Evolutionary conservation across 1,140 invertebrate species (phyloP).

Genomic region (Pectinophora gossypiella): DNA sequence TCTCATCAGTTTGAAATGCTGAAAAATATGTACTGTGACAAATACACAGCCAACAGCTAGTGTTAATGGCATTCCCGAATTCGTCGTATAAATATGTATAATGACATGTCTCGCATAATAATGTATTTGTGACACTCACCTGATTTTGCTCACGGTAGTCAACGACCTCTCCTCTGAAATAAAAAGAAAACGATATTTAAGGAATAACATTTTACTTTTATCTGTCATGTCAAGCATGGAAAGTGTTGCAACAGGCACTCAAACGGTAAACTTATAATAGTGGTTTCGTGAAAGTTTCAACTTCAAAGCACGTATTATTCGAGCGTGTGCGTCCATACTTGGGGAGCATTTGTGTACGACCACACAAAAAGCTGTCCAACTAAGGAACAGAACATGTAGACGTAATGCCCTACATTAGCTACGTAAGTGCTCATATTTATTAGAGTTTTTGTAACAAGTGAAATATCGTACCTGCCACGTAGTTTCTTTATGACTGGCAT

Average conservation of each 20-base stretch:
- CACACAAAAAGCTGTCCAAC: not conserved
- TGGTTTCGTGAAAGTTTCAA: conserved; percentile 42
- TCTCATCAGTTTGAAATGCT: no score
- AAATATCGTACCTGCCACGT: conserved; percentile 50
- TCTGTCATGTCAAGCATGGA: not conserved
- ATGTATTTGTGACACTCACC: conserved; percentile 28
- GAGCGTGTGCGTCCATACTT: conserved; percentile 13
- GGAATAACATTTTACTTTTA: not conserved
- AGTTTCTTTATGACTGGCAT: conserved; percentile 80
- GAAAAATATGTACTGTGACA: no score
- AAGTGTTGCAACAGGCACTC: not conserved
- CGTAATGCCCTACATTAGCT: not conserved
- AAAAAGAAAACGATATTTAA: conserved; percentile 13
- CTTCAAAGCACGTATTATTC: conserved; percentile 26
- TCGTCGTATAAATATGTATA: no score
- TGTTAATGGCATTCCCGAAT: no score
- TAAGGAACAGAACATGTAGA: not conserved
- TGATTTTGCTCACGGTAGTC: conserved; percentile 58
- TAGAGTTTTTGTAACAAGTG: not conserved
- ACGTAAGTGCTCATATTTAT: not conserved
- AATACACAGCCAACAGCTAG: no score
- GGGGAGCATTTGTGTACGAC: conserved; percentile 11
- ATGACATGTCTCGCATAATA: no score
- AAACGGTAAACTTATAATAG: no score
- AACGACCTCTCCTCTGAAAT: conserved; percentile 65